These are phyloP conservation scores for Epinephelus moara DNA, from an alignment of 2,113 vertebrate species.

Conservation along the genomic window DNA sequence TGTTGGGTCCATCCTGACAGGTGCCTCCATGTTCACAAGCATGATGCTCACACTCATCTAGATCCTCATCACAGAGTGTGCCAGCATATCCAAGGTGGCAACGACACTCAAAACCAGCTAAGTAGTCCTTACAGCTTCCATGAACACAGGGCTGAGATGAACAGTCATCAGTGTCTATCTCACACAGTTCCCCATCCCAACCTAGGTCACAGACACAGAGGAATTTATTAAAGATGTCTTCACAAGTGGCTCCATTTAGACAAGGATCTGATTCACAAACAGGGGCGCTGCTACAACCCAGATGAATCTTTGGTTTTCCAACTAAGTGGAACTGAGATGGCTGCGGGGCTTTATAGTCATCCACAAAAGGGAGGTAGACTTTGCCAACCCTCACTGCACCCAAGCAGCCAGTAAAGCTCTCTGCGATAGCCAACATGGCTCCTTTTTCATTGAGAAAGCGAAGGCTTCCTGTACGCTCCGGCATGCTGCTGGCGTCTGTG, in stretches of 20 bases:
- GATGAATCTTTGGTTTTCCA: conserved; percentile 17
- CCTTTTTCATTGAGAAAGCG: conserved; percentile 84
- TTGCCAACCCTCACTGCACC: conserved; percentile 87
- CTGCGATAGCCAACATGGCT: conserved; percentile 77
- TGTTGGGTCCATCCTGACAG: conserved; percentile 86
- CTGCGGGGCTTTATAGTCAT: conserved; percentile 73
- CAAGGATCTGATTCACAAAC: conserved; percentile 89
- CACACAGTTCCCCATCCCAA: conserved; percentile 89
- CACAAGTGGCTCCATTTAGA: conserved; percentile 82
- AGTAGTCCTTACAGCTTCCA: conserved; percentile 85
- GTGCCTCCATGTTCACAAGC: conserved; percentile 86
- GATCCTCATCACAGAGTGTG: conserved; percentile 85
- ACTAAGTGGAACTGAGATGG: conserved; percentile 81
- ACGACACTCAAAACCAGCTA: conserved; percentile 87
- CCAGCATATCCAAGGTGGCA: conserved; percentile 89
- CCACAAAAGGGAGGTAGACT: conserved; percentile 86
- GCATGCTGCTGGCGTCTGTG: conserved; percentile 78
- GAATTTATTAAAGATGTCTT: conserved; percentile 89
- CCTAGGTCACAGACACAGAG: conserved; percentile 85
- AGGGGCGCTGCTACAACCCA: conserved; percentile 86
- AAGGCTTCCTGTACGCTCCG: conserved; percentile 79
- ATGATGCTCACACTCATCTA: conserved; percentile 88
- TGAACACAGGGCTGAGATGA: conserved; percentile 86
- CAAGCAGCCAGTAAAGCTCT: conserved; percentile 92
- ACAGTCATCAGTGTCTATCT: conserved; percentile 88